Evolutionary conservation across 2,888 invertebrate species (phyloP).

Genomic region (Schizaphis graminum): DNA sequence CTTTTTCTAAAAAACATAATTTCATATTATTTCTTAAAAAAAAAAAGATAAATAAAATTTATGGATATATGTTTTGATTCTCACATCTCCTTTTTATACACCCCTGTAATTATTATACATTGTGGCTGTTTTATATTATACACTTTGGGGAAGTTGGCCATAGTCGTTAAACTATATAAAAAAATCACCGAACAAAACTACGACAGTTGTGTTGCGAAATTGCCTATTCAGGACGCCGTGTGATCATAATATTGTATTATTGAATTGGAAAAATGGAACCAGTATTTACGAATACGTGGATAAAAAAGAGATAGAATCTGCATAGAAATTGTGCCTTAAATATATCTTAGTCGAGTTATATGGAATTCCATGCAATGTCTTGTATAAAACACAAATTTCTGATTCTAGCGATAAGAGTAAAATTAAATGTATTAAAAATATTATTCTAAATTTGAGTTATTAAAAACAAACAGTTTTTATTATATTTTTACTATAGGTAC

Average conservation of each 20-base stretch:
- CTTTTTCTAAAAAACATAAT: not conserved
- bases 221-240: slow-evolving; percentile 9
- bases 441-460: not conserved
- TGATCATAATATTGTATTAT: slow-evolving; percentile 1
- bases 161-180: not conserved
- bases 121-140: not conserved
- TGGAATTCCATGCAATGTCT: not conserved
- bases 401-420: not conserved
- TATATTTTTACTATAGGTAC: not conserved
- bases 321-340: not conserved
- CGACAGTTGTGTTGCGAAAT: not conserved
- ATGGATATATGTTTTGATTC: not conserved
- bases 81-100: not conserved
- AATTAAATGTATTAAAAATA: not conserved
- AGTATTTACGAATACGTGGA: not conserved
- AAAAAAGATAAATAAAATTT: not conserved
- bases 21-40: not conserved
- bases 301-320: not conserved
- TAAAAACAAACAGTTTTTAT: not conserved
- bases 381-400: not conserved
- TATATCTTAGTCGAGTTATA: not conserved
- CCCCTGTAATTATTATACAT: not conserved
- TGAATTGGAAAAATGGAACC: not conserved
- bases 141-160: not conserved
- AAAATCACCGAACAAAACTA: not conserved